Percentiles rank a stretch among this genome's conserved stretches.
phyloP scores from a whole-genome alignment of 30 jellyfish, hydroid and myxozoan genomes.

The Aurelia aurita region DNA sequence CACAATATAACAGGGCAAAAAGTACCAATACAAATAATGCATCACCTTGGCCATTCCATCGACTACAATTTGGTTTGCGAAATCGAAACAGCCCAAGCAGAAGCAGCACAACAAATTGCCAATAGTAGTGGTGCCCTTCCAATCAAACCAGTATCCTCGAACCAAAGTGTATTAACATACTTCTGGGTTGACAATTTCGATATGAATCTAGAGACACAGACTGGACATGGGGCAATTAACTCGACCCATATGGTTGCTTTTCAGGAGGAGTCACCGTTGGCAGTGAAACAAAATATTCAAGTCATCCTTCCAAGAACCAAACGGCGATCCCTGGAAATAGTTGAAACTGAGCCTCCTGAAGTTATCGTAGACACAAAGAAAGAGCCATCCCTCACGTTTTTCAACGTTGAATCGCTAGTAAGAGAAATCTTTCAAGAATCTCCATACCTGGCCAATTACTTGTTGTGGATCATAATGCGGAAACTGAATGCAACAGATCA shows the following conservation, averaged over 20 bases:
- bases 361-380: neutral
- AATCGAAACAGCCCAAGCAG: no score
- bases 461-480: constrained; percentile 11
- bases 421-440: neutral
- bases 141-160: neutral
- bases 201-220: constrained; percentile 17
- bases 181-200: no score
- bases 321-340: neutral
- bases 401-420: neutral
- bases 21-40: neutral
- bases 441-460: neutral
- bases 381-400: neutral
- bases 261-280: neutral
- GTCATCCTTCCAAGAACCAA: constrained; percentile 1
- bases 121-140: neutral
- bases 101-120: neutral
- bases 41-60: constrained; percentile 57
- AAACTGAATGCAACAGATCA: neutral
- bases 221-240: constrained; percentile 13
- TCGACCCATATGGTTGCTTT: constrained; percentile 16
- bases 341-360: neutral
- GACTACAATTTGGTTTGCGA: constrained; percentile 34
- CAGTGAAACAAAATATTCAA: neutral
- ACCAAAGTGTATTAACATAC: neutral
- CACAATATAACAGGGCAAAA: constrained; percentile 58